phyloP scores from a whole-genome alignment of 2,113 vertebrate genomes.

The Rhizomys pruinosus region DNA sequence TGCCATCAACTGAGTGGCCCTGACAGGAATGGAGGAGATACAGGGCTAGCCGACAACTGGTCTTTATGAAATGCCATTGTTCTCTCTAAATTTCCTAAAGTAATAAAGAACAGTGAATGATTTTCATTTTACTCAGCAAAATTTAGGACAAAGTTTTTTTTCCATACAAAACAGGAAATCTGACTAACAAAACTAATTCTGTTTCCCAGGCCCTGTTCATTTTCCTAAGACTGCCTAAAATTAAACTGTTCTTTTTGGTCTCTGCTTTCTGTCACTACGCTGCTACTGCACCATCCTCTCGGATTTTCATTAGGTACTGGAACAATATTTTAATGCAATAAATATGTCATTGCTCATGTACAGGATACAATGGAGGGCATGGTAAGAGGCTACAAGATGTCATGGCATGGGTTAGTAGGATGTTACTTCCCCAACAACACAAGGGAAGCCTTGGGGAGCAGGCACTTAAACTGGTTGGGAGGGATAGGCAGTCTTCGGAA shows the following conservation, averaged over 20 bases:
- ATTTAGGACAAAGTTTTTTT: slow-evolving; percentile 1
- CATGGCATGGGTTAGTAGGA: no score
- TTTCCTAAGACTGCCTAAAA: slow-evolving; percentile 14
- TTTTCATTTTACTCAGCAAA: not conserved
- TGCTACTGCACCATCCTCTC: not conserved
- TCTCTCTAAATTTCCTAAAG: slow-evolving; percentile 18
- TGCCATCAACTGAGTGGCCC: not conserved
- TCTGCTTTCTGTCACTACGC: not conserved
- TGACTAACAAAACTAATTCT: not conserved
- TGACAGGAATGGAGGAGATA: not conserved
- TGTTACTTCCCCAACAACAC: not conserved
- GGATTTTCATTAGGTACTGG: not conserved
- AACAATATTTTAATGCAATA: not conserved
- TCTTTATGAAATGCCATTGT: slow-evolving; percentile 18
- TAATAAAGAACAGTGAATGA: not conserved
- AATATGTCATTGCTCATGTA: not conserved
- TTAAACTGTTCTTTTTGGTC: not conserved
- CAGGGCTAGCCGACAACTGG: not conserved
- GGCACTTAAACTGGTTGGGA: not conserved
- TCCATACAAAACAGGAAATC: slow-evolving; percentile 34
- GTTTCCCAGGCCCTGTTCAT: not conserved
- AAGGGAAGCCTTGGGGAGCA: not conserved
- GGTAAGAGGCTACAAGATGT: not conserved
- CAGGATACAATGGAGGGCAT: not conserved
- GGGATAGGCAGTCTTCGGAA: not conserved